Conservation (phyloP, 1,140 invertebrate genomes). For the Euborellia annulipes region DNA sequence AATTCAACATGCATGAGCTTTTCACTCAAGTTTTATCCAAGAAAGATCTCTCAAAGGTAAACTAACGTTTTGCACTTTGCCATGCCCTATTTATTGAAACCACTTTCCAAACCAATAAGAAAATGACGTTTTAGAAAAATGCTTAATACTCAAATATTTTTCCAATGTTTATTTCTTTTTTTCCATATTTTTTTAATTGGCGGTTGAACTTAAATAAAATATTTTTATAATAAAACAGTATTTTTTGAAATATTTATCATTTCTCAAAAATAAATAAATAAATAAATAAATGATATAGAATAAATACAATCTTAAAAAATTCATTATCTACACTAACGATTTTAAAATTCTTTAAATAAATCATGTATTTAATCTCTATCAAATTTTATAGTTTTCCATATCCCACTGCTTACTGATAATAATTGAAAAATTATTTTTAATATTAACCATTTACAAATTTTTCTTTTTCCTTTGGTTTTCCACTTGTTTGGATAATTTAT, state of each 20-base stretch:
- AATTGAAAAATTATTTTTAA: too few relatives aligned
- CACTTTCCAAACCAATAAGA: background rate
- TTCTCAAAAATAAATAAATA: too few relatives aligned
- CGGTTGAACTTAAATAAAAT: background rate
- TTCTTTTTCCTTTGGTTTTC: too few relatives aligned
- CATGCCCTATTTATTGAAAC: background rate
- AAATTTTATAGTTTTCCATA: too few relatives aligned
- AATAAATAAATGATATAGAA: too few relatives aligned
- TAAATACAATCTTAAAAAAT: too few relatives aligned
- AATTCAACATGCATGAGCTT: constrained; percentile 63
- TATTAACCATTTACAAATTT: too few relatives aligned
- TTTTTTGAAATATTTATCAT: background rate
- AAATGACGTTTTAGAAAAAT: background rate
- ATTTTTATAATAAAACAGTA: background rate
- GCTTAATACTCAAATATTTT: background rate
- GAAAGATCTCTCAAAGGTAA: constrained; percentile 62
- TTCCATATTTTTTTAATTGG: background rate
- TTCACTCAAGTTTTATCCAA: constrained; percentile 73
- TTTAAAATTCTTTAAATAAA: too few relatives aligned
- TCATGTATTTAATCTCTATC: too few relatives aligned
- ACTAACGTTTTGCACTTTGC: background rate
- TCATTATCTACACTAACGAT: too few relatives aligned
- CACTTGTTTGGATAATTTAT: too few relatives aligned
- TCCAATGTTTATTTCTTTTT: background rate
- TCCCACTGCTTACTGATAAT: too few relatives aligned